Base-by-base conservation (phyloP, 2,888 invertebrate species). In the Yponomeuta evonymella region DNA sequence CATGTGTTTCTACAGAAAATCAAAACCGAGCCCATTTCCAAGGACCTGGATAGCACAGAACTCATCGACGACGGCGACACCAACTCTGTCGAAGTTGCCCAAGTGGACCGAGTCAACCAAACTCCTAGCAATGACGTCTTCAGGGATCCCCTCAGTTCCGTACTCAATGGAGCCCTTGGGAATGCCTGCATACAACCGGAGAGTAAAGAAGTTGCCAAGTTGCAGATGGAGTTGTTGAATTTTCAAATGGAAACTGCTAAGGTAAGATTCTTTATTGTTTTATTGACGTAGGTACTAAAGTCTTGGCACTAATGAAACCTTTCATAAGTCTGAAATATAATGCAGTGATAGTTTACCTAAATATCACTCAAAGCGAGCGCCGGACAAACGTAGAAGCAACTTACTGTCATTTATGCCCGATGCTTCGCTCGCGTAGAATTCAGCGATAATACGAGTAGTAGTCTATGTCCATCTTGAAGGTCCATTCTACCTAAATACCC, bases 211-310 rank as follows among this genome's bases (percentile, higher is more conserved):
- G 75, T 83, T 2, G 78, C 79, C 0, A 87, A 81, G 74, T 79
- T 90, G 78, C 87, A 89, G 77, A 73, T 81, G 48, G 84, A 91
- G 70, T 73, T 92, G 70, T 74, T 90, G 9, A 87, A 88, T 68
- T 88, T 85, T 74, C 82, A 90, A 80, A 75, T 90, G 75, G 90
- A 90, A 77, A 90, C 84, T 12, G 89, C 88, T 1, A 90, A 89
- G 83, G 91, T 90, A 75, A 79, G 76, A 62, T 36, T 43, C n/a
- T 71, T 71, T 23, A 23, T 23, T 2, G 6, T 51, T 48, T 33
- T 15, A 15, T 58, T 12, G 3, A 58, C 12, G 51, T 23, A 23
- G 23, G 23, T 12, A 15, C 43, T 43, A 8, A 43, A 5, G 8
- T 43, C 43, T 43, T 43, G 43, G 1, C 8, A 43, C 43, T 43